Conservation (phyloP, 1,140 invertebrate genomes). For the Drosophila albomicans region DNA sequence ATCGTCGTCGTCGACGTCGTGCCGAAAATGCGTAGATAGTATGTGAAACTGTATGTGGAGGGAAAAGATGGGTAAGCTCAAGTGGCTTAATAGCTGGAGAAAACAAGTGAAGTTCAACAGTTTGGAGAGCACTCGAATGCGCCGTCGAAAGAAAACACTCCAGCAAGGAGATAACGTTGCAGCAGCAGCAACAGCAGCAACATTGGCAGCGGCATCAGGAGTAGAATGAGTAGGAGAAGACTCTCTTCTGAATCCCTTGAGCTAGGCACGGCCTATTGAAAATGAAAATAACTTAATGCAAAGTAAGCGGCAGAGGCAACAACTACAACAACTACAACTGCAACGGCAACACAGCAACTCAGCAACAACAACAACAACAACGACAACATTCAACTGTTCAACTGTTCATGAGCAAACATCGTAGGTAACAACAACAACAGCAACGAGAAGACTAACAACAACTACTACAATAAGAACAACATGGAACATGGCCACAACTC, state of each 20-base stretch:
- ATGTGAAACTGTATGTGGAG: constrained; percentile 4
- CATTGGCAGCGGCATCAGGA: neutral
- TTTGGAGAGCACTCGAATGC: constrained; percentile 79
- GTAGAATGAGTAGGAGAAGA: constrained; percentile 35
- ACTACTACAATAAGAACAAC: constrained; percentile 47
- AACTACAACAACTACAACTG: constrained; percentile 28
- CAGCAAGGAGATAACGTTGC: constrained; percentile 34
- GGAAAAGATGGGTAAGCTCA: constrained; percentile 51
- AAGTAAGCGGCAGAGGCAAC: constrained; percentile 69
- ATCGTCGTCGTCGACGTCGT: constrained; percentile 28
- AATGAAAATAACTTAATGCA: constrained; percentile 83
- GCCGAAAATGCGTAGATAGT: constrained; percentile 21
- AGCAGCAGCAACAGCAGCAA: neutral
- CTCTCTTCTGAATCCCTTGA: constrained; percentile 19
- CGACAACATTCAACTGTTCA: constrained; percentile 72
- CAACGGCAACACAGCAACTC: constrained; percentile 17
- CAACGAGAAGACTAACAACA: constrained; percentile 7
- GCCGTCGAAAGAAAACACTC: constrained; percentile 75
- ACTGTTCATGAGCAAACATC: constrained; percentile 80
- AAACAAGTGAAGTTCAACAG: constrained; percentile 83
- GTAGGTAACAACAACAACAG: constrained; percentile 18
- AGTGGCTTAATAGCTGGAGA: constrained; percentile 83
- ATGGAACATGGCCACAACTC: constrained; percentile 70
- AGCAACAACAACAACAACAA: constrained; percentile 40
- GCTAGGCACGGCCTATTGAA: constrained; percentile 79